Evolutionary conservation across 2,888 invertebrate genomes (phyloP).

Genomic region (Tenthredo livida): DNA sequence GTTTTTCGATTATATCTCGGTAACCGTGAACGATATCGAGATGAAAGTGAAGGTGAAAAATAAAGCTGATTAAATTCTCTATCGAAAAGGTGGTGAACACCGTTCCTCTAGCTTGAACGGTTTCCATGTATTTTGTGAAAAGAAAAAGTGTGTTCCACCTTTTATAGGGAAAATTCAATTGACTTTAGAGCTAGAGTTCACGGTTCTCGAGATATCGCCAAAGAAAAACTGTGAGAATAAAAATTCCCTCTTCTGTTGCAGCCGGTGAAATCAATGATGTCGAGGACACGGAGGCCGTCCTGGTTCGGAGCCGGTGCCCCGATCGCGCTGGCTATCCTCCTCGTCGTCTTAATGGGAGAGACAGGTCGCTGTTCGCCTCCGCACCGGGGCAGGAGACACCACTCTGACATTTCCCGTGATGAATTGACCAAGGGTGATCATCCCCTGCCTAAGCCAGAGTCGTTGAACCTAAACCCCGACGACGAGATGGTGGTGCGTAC

Average conservation of each 20-base stretch:
- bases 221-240: background rate
- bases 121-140: background rate
- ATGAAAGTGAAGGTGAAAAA: background rate
- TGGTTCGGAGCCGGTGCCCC: background rate
- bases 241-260: background rate
- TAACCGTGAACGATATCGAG: background rate
- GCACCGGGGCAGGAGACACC: constrained; percentile 73
- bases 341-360: constrained; percentile 49
- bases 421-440: constrained; percentile 69
- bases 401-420: constrained; percentile 73
- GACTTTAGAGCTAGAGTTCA: background rate
- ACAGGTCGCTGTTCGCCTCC: constrained; percentile 68
- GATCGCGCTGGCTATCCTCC: constrained; percentile 29
- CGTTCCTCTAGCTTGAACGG: background rate
- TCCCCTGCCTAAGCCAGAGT: constrained; percentile 63
- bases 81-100: background rate
- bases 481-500: constrained; percentile 89
- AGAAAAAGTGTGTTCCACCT: background rate
- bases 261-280: background rate
- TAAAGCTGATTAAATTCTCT: background rate
- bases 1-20: background rate
- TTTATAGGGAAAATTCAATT: background rate
- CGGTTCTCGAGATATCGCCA: background rate
- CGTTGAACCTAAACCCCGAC: constrained; percentile 74
- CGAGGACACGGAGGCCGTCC: constrained; percentile 10